Base-by-base conservation (phyloP, 2,888 invertebrate species). In the Oxystoma pomonae region DNA sequence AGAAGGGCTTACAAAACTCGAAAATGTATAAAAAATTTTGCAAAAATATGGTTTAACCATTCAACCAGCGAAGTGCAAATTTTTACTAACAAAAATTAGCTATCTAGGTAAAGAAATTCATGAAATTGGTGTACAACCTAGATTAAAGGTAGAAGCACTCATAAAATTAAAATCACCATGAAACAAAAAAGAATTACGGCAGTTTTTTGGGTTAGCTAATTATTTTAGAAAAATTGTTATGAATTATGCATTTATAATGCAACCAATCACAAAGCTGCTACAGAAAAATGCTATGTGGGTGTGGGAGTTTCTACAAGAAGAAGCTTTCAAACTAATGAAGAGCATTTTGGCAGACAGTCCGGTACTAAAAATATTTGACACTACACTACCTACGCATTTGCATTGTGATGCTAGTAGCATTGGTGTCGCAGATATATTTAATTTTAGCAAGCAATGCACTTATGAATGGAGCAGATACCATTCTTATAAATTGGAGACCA, bases 231-330 rank as follows among this genome's bases (percentile, higher is more conserved):
- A 65, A 22, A 61, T 61, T 61, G 59, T 65, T 20, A 20, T 1
- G 12, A 52, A 64, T 20, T 61, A 55, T 19, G 69, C 69, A 12
- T 58, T 63, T 5, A 68, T 61, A 49, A 19, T 60, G 12, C 68
- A 68, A 50, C 65, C 65, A 53, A 60, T 67, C 21, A 70, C 60
- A 21, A 7, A n/a, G 12, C 19, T 68, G 16, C 51, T 65, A 20
- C 49, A 51, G 12, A 67, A 68, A 60, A 59, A 58, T 50, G 53
- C 20, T 7, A 19, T 18, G 5, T 67, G 67, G 66, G 12, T 20
- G n/a, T 67, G 66, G 67, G 60, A 55, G n/a, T 19, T 55, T 55
- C 2, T 2, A 1, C 64, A 66, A 58, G 1, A 22, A 22, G 18
- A 67, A 7, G 22, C 65, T 3, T 67, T 66, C 55, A 57, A 61